These are phyloP conservation scores for Megalops atlanticus DNA, from an alignment of 2,113 vertebrate species.

Conservation along the genomic window DNA sequence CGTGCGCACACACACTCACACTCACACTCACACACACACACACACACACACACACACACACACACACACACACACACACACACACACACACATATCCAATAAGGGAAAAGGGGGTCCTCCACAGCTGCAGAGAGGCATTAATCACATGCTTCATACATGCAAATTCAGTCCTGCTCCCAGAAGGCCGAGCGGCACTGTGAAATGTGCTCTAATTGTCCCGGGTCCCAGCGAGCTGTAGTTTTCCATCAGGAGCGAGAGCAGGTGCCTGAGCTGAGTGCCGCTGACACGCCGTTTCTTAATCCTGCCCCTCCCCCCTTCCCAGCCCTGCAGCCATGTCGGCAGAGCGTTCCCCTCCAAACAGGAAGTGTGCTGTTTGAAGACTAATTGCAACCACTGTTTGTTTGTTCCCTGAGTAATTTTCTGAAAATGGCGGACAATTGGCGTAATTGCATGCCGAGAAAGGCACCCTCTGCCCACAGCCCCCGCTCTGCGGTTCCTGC, in stretches of 20 bases:
- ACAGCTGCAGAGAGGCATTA: slow-evolving; percentile 52
- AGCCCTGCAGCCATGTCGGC: neutral
- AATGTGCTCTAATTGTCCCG: slow-evolving; percentile 34
- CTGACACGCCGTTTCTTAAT: neutral
- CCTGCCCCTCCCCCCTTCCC: neutral
- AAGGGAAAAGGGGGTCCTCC: slow-evolving; percentile 32
- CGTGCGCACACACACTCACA: too few species aligned
- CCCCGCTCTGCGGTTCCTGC: too few species aligned
- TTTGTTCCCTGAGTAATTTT: slow-evolving; percentile 21
- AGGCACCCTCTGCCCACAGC: too few species aligned
- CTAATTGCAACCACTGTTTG: slow-evolving; percentile 24
- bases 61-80: too few species aligned
- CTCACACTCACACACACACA: too few species aligned
- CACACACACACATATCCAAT: too few species aligned
- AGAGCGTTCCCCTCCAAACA: slow-evolving; percentile 26
- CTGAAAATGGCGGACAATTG: slow-evolving; percentile 29
- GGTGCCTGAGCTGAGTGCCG: slow-evolving; percentile 4
- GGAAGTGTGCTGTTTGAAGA: slow-evolving; percentile 29
- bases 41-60: too few species aligned
- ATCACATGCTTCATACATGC: slow-evolving; percentile 63
- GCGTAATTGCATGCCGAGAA: slow-evolving; percentile 16
- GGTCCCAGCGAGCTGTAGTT: slow-evolving; percentile 31
- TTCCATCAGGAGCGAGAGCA: slow-evolving; percentile 31
- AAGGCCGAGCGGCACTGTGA: slow-evolving; percentile 19
- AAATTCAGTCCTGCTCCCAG: slow-evolving; percentile 38